These are phyloP conservation scores for Ophion obscuratus DNA, from an alignment of 2,888 invertebrate species.

Conservation along the genomic window DNA sequence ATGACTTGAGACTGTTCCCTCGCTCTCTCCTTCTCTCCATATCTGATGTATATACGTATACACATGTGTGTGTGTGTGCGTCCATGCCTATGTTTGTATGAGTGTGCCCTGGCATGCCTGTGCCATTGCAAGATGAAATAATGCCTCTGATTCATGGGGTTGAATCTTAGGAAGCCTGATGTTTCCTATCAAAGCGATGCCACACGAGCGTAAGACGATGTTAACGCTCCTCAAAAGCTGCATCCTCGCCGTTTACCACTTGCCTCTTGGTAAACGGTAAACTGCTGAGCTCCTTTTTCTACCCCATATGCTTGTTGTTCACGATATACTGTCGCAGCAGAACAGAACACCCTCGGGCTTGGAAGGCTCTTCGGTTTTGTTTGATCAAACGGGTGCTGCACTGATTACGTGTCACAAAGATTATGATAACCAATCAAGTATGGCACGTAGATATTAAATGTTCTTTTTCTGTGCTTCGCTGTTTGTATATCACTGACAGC, in stretches of 20 bases:
- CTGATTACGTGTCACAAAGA: too few species aligned
- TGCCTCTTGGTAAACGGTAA: slow-evolving; percentile 32
- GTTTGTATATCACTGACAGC: too few species aligned
- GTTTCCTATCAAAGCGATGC: slow-evolving; percentile 45
- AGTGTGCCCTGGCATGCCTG: neutral
- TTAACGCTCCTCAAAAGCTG: slow-evolving; percentile 13
- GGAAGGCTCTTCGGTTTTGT: neutral
- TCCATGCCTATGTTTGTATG: neutral
- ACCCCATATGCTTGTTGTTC: neutral
- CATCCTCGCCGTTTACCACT: slow-evolving; percentile 31
- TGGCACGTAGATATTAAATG: too few species aligned
- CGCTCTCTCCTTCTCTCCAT: slow-evolving; percentile 9
- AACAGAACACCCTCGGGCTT: too few species aligned
- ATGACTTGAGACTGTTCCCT: slow-evolving; percentile 71
- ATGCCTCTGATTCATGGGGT: slow-evolving; percentile 76
- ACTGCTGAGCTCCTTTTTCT: slow-evolving; percentile 51
- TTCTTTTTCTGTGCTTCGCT: too few species aligned
- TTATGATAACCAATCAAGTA: too few species aligned
- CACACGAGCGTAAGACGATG: slow-evolving; percentile 44
- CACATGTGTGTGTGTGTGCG: slow-evolving; percentile 1
- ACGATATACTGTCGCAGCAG: neutral
- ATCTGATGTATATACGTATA: neutral
- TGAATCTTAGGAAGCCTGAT: slow-evolving; percentile 71
- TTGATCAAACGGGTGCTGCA: neutral
- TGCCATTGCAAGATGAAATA: slow-evolving; percentile 72